Base-by-base conservation (phyloP, 2,797 vertebrate species). In the Lophius americanus region DNA sequence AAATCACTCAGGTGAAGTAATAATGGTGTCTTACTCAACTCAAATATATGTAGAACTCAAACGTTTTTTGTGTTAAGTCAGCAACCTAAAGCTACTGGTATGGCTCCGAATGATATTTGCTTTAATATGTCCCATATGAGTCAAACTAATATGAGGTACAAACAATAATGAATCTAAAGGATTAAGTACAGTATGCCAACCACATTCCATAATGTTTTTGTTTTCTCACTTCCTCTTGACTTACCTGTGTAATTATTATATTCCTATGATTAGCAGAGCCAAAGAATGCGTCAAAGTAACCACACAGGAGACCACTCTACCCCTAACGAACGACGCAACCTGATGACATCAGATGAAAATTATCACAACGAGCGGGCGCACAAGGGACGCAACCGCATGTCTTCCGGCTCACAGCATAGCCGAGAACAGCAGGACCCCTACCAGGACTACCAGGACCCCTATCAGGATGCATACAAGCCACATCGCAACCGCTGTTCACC, bases 381-480 rank as follows among this genome's bases (percentile, higher is more conserved):
- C 85, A 98, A 97, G 92, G 96, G 95, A 92, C 95, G 95, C 59
- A 97, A 96, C 91, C 96, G 96, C 86, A 93, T 96, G 93, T 97
- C 96, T 58, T 95, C 96, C 48, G 95, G 95, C 87, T 96, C 96
- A 10, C 96, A 97, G 91, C 96, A 97, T 49, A 95, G 96, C 93
- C 93, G 96, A 73, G 95, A 96, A 79, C 95, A 95, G 49, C 95
- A 96, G 90, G 97, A 98, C 86, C 96, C 96, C 85, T 98, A 98
- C 68, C 92, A 93, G 87, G 92, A 92, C 79, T 96, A 96, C 90
- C 93, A 96, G 76, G 97, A 98, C 91, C 95, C 96, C 8, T 98
- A 97, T 93, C 97, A 97, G 95, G 98, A 99, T 94, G 92, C 96
- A 80, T 99, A 98, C 92, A 96, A 98, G 87, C 95, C 96, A 69